A percentile compares a stretch with the other conserved stretches of the same genome.
phyloP scores from a whole-genome alignment of 1,140 invertebrate genomes.

The Cardiocondyla obscurior region DNA sequence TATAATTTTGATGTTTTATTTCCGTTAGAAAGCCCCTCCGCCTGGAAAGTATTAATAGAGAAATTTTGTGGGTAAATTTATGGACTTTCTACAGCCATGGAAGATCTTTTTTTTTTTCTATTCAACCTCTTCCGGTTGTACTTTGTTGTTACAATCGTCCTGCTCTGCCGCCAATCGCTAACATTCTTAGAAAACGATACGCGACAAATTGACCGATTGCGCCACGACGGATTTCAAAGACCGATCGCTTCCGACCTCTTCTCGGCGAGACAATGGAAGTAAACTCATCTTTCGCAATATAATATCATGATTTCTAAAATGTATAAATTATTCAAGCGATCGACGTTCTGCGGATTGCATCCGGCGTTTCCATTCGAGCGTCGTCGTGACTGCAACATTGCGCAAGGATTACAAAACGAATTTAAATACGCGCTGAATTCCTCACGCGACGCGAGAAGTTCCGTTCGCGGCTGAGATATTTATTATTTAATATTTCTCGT shows the following conservation, averaged over 20 bases:
- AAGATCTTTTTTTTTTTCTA: neutral
- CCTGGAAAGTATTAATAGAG: too few species aligned
- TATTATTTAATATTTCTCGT: neutral
- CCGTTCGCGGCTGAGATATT: neutral
- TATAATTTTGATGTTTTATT: too few species aligned
- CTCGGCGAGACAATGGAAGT: slow-evolving; percentile 2
- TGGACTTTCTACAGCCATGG: neutral
- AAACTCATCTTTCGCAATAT: slow-evolving; percentile 6
- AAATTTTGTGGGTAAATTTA: too few species aligned
- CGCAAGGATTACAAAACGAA: slow-evolving; percentile 33
- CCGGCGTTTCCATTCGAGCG: slow-evolving; percentile 13
- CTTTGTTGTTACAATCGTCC: neutral
- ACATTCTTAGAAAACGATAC: slow-evolving; percentile 17
- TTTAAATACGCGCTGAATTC: slow-evolving; percentile 11
- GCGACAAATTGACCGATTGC: slow-evolving; percentile 37
- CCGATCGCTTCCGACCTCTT: neutral
- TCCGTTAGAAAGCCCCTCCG: too few species aligned
- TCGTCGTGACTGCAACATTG: slow-evolving; percentile 34
- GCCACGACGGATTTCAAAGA: slow-evolving; percentile 64
- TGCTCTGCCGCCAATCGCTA: neutral
- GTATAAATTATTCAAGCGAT: slow-evolving; percentile 15
- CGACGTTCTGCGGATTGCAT: slow-evolving; percentile 25
- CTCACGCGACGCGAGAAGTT: neutral
- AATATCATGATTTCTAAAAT: slow-evolving; percentile 34
- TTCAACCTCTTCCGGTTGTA: neutral